Conservation (phyloP, 2,888 invertebrate genomes). For the Tolmerus cingulatus region DNA sequence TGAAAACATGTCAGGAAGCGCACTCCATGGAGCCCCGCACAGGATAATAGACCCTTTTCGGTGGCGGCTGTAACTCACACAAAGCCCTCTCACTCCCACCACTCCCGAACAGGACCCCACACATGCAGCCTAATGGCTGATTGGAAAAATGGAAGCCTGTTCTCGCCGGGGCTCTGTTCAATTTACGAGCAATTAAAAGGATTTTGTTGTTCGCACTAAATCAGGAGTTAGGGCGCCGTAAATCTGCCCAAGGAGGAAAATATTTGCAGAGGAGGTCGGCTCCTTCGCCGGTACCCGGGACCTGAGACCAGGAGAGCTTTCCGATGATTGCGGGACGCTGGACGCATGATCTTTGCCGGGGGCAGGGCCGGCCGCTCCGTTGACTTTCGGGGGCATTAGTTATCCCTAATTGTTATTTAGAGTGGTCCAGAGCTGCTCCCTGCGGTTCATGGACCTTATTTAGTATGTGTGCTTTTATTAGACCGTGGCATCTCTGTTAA, state of each 20-base stretch:
- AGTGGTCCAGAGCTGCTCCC: background rate
- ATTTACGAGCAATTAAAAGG: slow-evolving; percentile 50
- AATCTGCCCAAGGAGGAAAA: slow-evolving; percentile 42
- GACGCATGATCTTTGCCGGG: slow-evolving; percentile 19
- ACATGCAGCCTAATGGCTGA: slow-evolving; percentile 47
- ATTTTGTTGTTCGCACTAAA: slow-evolving; percentile 49
- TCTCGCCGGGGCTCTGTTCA: slow-evolving; percentile 29
- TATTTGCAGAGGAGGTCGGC: slow-evolving; percentile 28
- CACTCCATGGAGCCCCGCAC: slow-evolving; percentile 17
- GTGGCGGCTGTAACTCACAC: slow-evolving; percentile 34
- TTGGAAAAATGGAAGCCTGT: slow-evolving; percentile 47
- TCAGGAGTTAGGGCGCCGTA: slow-evolving; percentile 47
- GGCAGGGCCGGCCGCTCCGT: background rate
- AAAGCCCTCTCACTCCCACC: slow-evolving; percentile 13
- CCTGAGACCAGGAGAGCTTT: background rate
- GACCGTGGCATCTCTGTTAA: slow-evolving; percentile 3
- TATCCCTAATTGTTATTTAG: slow-evolving; percentile 35
- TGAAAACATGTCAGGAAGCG: slow-evolving; percentile 48
- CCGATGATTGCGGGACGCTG: background rate
- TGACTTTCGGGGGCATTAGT: slow-evolving; percentile 13
- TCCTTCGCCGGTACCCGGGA: background rate
- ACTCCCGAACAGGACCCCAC: background rate
- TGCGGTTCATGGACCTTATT: background rate
- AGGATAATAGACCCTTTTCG: slow-evolving; percentile 37
- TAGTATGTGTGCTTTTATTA: background rate